Conservation (phyloP, 2,113 vertebrate species). For the Lamprotornis superbus region DNA sequence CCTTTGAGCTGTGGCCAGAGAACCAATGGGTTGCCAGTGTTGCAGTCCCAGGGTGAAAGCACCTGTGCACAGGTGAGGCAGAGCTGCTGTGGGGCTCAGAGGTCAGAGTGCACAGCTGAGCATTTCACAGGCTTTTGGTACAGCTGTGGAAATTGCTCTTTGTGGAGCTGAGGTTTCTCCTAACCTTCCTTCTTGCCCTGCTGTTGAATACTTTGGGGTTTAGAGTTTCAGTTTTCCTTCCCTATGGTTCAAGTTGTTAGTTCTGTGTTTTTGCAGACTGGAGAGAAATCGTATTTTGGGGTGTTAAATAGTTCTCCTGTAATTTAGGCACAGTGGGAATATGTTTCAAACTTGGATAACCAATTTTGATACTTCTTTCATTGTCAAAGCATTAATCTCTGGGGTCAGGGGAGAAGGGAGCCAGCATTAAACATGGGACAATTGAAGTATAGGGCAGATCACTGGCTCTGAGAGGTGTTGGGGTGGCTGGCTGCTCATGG, state of each 20-base stretch:
- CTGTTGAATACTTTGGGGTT: background rate
- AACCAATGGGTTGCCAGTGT: background rate
- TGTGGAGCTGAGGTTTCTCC: background rate
- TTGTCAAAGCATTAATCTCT: background rate
- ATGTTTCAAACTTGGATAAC: background rate
- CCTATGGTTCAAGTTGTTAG: background rate
- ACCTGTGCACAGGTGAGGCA: background rate
- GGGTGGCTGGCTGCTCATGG: background rate
- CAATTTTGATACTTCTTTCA: background rate
- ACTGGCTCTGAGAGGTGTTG: background rate
- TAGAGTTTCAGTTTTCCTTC: background rate
- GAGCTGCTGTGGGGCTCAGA: background rate
- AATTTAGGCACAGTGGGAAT: background rate
- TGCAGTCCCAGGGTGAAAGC: background rate
- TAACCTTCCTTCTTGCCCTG: background rate
- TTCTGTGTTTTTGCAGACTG: background rate
- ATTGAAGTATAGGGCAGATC: background rate
- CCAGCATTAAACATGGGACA: background rate
- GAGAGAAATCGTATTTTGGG: background rate
- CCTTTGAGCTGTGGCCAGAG: background rate
- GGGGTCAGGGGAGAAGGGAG: background rate
- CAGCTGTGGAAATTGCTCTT: background rate
- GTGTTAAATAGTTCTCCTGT: background rate
- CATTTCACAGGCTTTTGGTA: fast-evolving
- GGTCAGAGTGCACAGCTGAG: background rate